These are phyloP conservation scores for Caenorhabditis becei DNA, from an alignment of 2,888 invertebrate genomes.

Conservation along the genomic window DNA sequence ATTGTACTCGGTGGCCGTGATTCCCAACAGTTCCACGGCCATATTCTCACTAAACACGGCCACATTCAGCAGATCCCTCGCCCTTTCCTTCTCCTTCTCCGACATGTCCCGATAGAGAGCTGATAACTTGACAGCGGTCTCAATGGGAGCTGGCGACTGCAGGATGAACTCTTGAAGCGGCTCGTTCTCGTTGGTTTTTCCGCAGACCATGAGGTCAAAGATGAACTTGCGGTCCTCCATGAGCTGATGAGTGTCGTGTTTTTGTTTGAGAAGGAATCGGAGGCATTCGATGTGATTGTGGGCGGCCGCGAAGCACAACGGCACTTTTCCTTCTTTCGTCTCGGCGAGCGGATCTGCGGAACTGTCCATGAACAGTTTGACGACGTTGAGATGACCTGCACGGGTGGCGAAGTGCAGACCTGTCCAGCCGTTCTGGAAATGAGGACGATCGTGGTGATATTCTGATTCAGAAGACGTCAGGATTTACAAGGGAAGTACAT, in stretches of 20 bases:
- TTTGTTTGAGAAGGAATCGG: slow-evolving; percentile 95
- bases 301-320: slow-evolving; percentile 98
- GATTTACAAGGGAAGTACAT: too few relatives aligned
- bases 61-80: slow-evolving; percentile 95
- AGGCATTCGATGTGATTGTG: slow-evolving; percentile 97
- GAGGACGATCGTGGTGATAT: background rate
- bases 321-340: slow-evolving; percentile 93
- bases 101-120: slow-evolving; percentile 87
- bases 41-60: slow-evolving; percentile 97
- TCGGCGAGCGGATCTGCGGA: slow-evolving; percentile 92
- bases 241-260: slow-evolving; percentile 95
- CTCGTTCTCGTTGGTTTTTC: slow-evolving; percentile 89
- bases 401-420: slow-evolving; percentile 94
- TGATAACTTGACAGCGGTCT: slow-evolving; percentile 97
- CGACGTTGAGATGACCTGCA: slow-evolving; percentile 95
- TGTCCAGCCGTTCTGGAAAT: slow-evolving; percentile 90
- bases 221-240: slow-evolving; percentile 97
- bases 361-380: slow-evolving; percentile 93
- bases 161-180: slow-evolving; percentile 98
- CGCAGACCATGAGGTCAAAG: slow-evolving; percentile 94
- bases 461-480: too few relatives aligned
- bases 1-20: slow-evolving; percentile 85
- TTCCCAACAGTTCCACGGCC: slow-evolving; percentile 93
- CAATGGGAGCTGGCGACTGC: slow-evolving; percentile 99
- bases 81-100: slow-evolving; percentile 87